Conservation (phyloP, 2,113 vertebrate genomes). For the Tupaia tana region DNA sequence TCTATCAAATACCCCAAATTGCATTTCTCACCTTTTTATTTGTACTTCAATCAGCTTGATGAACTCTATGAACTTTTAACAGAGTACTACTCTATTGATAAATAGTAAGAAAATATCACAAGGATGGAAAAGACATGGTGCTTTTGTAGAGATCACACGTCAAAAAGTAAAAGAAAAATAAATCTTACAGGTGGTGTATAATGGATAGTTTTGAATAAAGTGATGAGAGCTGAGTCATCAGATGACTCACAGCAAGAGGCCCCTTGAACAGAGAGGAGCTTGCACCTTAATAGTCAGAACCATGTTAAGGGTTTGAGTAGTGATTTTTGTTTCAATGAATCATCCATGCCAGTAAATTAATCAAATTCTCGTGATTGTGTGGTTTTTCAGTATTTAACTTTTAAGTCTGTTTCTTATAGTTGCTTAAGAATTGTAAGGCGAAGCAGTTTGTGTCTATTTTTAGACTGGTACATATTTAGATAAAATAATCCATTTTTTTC, state of each 20-base stretch:
- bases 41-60: neutral
- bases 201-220: neutral
- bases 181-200: neutral
- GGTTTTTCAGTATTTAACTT: constrained; percentile 20
- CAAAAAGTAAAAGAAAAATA: neutral
- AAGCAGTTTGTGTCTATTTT: neutral
- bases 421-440: neutral
- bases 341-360: neutral
- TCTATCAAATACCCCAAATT: neutral
- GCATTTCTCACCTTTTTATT: constrained; percentile 20
- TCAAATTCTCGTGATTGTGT: neutral
- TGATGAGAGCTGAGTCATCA: neutral
- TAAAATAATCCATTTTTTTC: constrained; percentile 50
- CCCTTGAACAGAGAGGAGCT: neutral
- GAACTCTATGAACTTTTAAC: no score
- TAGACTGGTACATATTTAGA: neutral
- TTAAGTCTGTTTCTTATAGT: neutral
- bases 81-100: neutral
- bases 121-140: neutral
- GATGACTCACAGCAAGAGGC: neutral
- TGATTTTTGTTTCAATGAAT: neutral
- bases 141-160: neutral
- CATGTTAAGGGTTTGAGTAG: neutral
- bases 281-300: neutral
- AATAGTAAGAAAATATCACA: constrained; percentile 11